Base-by-base conservation (phyloP, 2,888 invertebrate species). In the Elmis aenea region DNA sequence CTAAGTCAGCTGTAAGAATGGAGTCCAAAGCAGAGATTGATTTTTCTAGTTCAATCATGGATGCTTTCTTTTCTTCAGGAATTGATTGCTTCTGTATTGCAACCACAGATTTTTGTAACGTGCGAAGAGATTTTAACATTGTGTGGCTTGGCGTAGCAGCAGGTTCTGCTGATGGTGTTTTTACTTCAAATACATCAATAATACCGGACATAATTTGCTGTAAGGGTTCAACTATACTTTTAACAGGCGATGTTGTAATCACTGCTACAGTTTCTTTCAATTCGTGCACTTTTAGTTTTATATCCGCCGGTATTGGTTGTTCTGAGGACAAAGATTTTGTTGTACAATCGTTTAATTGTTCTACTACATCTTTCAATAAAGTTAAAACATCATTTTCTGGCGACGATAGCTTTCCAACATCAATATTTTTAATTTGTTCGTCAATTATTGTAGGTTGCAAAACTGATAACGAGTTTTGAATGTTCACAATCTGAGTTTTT, bases 1-100 rank as follows among this genome's bases (percentile, higher is more conserved):
- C 37, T 13, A 18, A 18, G 51, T 34, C 16, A 40, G 12, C 14
- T 26, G 14, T 5, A 5, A 18, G 5, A 8, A 8, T 18, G 18
- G n/a, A n/a, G n/a, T n/a, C 54, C 9, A 63, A 37, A n/a, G 48
- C 46, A 13, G 39, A 37, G 5, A 62, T 48, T 2, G 62, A 61
- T 46, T 59, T 62, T 41, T 64, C 53, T 26, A 67, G 42, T 36
- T 66, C 65, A 4, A 27, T 40, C 5, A 62, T 22, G 12, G 61
- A 55, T 9, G 48, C 48, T 34, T 52, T 48, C 35, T 56, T 58
- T 26, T 51, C 55, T 12, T 58, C 55, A 3, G 47, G 45, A 5
- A 48, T 46, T 9, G 46, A 54, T 49, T 61, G 55, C 2, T 55
- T 48, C 37, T 57, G 54, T 15, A 66, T 53, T 5, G 50, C 30